Evolutionary conservation across 1,140 invertebrate species (phyloP), one percentile per base, ranked within the genome.

Genomic region (Lucilia cuprina): DNA sequence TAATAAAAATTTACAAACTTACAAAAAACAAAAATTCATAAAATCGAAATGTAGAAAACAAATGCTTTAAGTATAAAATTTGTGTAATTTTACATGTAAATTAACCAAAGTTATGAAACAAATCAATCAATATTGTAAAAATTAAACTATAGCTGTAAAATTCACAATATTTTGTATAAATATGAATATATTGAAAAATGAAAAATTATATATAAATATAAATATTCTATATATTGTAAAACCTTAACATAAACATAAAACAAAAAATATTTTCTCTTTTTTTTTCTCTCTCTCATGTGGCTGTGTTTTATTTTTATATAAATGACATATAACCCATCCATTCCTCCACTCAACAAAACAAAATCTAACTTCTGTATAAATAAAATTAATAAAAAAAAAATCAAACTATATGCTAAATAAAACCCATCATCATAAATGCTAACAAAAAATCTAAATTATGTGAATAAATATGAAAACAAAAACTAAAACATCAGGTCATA

Each of bases 401-500:
- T 55, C 4, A 60, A 60, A 60, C 34, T 34, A 84, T 41, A 74
- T 75, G 60, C 82, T 41, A 41, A 83, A 50, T n/a, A 70, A 14
- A 34, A 74, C 70, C 13, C 82, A 74, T 10, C 82, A 74, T 10
- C 82, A 34, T 17, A 74, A 74, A 30, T 55, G 8, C n/a, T 70
- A 60, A 60, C 55, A 17, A 17, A 60, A 30, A 30, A 50, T 83
- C 19, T 60, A 60, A 55, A 78, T 50, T 78, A 35, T 84, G 78
- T 83, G 82, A 83, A 80, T 83, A 83, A 83, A 82, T 12, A 83
- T 30, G 25, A 30, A 30, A n/a, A n/a, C n/a, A n/a, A n/a, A 60
- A 82, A 77, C 74, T 21, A 84, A 82, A 60, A 19, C 55, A 47
- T 86, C 85, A 96, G 92, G 94, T 96, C 86, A 94, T 96, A 90